Evolutionary conservation across 2,113 vertebrate genomes (phyloP).

Genomic region (Halcyon senegalensis): DNA sequence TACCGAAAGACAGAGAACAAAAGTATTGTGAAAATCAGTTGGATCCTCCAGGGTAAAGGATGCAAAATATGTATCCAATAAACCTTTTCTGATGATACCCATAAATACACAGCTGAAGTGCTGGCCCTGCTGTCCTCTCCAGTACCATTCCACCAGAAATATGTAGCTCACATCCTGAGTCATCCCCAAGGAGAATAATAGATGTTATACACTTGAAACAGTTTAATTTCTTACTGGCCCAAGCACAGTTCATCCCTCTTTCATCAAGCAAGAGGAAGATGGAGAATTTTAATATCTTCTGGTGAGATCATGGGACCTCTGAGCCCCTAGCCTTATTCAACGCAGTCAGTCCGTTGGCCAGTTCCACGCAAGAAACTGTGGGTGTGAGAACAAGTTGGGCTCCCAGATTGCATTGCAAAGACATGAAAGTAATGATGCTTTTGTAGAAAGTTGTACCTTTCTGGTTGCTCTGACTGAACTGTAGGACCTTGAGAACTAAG

Average conservation of each 20-base stretch:
- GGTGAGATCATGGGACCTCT: neutral
- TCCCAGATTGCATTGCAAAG: neutral
- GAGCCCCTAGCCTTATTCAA: neutral
- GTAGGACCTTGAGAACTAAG: neutral
- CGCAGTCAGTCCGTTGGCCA: neutral
- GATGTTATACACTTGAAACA: conserved; percentile 50
- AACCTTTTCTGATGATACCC: conserved; percentile 37
- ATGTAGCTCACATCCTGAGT: conserved; percentile 31
- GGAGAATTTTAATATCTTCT: conserved; percentile 33
- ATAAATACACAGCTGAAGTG: conserved; percentile 58
- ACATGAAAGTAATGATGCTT: neutral
- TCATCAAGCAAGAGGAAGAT: conserved; percentile 30
- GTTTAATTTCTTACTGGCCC: conserved; percentile 45
- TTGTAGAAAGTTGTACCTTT: neutral
- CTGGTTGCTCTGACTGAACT: neutral
- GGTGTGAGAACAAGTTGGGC: neutral
- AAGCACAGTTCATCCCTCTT: conserved; percentile 6
- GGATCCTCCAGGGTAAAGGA: neutral
- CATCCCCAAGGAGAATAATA: conserved; percentile 60
- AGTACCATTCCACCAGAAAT: conserved; percentile 19
- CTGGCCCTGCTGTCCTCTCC: conserved; percentile 34
- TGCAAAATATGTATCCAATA: conserved; percentile 64
- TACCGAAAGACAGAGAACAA: neutral
- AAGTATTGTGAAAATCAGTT: neutral
- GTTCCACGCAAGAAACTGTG: neutral